Percentiles rank a stretch among this genome's conserved stretches.
phyloP scores from a whole-genome alignment of 2,113 vertebrate genomes.

The Cyphomyrus discorhynchus region DNA sequence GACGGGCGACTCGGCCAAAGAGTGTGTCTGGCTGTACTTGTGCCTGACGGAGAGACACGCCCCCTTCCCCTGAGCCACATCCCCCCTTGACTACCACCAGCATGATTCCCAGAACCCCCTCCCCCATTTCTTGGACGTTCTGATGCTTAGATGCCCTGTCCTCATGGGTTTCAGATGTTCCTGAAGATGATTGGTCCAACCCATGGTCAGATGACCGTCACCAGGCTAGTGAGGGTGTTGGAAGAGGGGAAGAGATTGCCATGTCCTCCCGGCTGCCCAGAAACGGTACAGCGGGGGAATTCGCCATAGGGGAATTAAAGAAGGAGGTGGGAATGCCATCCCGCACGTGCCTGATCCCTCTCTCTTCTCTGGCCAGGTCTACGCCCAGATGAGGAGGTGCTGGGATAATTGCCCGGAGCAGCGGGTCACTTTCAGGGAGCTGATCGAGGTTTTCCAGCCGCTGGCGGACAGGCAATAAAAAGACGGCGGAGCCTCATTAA shows the following conservation, averaged over 20 bases:
- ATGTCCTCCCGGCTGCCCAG: constrained; percentile 67
- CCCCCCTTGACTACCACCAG: background rate
- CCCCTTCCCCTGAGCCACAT: background rate
- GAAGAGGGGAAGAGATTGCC: constrained; percentile 77
- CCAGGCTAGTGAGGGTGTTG: constrained; percentile 72
- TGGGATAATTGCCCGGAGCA: constrained; percentile 76
- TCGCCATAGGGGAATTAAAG: background rate
- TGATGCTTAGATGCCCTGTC: background rate
- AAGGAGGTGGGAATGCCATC: background rate
- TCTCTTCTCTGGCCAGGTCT: constrained; percentile 62
- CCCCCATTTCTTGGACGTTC: background rate
- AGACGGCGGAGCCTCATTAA: background rate
- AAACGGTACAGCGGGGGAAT: constrained; percentile 59
- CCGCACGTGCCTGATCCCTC: background rate
- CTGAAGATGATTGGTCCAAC: constrained; percentile 79
- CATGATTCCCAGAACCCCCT: background rate
- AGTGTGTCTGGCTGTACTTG: constrained; percentile 13
- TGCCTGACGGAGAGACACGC: background rate
- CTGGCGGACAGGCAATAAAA: constrained; percentile 55
- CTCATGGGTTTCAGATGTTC: constrained; percentile 66
- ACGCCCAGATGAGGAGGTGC: constrained; percentile 82
- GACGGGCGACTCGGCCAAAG: constrained; percentile 36
- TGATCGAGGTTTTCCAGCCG: constrained; percentile 76
- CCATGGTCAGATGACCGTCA: constrained; percentile 91
- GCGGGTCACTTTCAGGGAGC: constrained; percentile 77